Base-by-base conservation (phyloP, 2,797 vertebrate genomes). In the Mormyrops attenuatus region DNA sequence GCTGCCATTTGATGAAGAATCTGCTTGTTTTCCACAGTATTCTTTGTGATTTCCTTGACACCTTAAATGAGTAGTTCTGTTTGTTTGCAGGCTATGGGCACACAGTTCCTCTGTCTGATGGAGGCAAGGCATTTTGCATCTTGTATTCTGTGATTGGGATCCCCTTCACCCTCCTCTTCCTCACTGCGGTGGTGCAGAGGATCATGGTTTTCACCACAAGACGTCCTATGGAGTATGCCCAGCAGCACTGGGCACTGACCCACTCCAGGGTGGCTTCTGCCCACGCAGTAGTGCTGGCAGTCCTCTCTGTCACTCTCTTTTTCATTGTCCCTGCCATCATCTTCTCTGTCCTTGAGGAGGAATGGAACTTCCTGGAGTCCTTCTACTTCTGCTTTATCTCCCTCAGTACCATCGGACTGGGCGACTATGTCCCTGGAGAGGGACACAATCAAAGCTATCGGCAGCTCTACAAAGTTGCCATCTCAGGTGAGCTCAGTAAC, bases 381-480 rank as follows among this genome's bases (percentile, higher is more conserved):
- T 96, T 99, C 91, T 99, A 99, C 91, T 99, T 99, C 91, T 99
- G 99, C 91, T 99, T 99, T 93, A 99, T 99, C 94, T 99, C 98
- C 3, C 95, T 99, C 91, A 98, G 98, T 82, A 99, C 99, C 92
- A 99, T 99, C n/a, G 98, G 99, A 88, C 96, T 99, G 0, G 99
- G 99, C 5, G 99, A 99, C 93, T 99, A 99, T 0, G 97, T 99
- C 15, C 99, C 99, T 0, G 98, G 98, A 89, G 97, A 99, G 93
- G 96, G 95, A 88, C 96, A 96, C 89, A 97, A 94, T 91, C 92
- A 97, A 91, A 97, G 95, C 69, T 97, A 98, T 92, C 93, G 97
- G 60, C 94, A 97, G 38, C 94, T 99, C 5, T 99, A 99, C 94
- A 97, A 98, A 94, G 93, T 99, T 0, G 97, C 96, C 63, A 98